Conservation (phyloP, 2,888 invertebrate species). For the Dryomyza anilis region DNA sequence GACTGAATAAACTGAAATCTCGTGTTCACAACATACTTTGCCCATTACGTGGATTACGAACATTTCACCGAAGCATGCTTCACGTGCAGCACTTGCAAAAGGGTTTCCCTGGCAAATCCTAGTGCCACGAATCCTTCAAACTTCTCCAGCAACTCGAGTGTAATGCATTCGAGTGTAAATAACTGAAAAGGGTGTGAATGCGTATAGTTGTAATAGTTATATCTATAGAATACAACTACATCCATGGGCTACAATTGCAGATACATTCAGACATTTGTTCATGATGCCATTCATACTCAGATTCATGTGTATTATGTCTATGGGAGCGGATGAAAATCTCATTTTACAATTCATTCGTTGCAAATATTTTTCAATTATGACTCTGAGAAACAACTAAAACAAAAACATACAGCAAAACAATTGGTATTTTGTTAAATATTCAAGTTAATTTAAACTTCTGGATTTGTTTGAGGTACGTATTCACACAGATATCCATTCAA, state of each 20-base stretch:
- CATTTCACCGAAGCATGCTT: not conserved
- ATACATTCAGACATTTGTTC: not conserved
- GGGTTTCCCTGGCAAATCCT: no score
- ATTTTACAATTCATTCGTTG: constrained; percentile 14
- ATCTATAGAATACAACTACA: constrained; percentile 8
- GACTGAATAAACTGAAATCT: not conserved
- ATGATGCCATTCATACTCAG: not conserved
- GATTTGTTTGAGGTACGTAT: constrained; percentile 6
- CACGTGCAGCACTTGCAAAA: no score
- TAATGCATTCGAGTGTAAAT: constrained; percentile 22
- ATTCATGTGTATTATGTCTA: not conserved
- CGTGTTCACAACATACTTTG: not conserved
- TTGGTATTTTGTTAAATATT: no score
- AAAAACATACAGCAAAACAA: not conserved
- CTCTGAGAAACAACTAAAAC: not conserved
- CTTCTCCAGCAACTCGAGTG: not conserved
- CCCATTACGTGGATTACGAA: not conserved
- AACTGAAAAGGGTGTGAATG: constrained; percentile 28
- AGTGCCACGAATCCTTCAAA: no score
- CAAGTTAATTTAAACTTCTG: constrained; percentile 33
- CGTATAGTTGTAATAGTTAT: not conserved
- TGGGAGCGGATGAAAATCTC: constrained; percentile 11
- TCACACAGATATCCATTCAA: no score
- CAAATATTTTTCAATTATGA: constrained; percentile 3
- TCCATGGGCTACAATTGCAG: not conserved